Conservation (phyloP, 2,888 invertebrate species). For the Hypomecis atomaria region DNA sequence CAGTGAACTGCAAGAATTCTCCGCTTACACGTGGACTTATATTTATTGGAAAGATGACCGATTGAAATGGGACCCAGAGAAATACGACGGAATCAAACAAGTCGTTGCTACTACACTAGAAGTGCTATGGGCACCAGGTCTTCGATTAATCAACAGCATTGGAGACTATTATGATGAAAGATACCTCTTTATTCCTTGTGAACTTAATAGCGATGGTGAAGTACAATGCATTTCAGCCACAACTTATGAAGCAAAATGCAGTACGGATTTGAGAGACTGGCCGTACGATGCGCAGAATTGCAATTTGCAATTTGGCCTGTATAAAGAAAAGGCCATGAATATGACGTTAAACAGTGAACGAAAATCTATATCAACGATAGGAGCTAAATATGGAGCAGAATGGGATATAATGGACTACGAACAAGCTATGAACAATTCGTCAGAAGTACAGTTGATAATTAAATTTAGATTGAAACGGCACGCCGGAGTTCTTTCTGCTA, state of each 20-base stretch:
- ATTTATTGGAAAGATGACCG: slow-evolving; percentile 51
- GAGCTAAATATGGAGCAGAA: slow-evolving; percentile 39
- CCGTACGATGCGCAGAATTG: slow-evolving; percentile 50
- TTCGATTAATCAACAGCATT: slow-evolving; percentile 46
- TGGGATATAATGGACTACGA: slow-evolving; percentile 47
- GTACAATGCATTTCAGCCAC: slow-evolving; percentile 25
- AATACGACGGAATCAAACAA: slow-evolving; percentile 47
- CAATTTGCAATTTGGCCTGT: slow-evolving; percentile 41
- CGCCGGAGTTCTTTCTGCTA: slow-evolving; percentile 32
- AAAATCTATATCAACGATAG: slow-evolving; percentile 26
- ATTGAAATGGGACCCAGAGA: slow-evolving; percentile 52
- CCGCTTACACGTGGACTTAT: slow-evolving; percentile 40
- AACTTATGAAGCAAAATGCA: slow-evolving; percentile 32
- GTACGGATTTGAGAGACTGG: slow-evolving; percentile 43
- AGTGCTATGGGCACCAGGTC: slow-evolving; percentile 50
- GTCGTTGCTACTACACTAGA: slow-evolving; percentile 14
- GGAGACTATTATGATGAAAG: slow-evolving; percentile 19
- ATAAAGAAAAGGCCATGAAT: neutral
- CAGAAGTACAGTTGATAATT: slow-evolving; percentile 28
- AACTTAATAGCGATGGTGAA: slow-evolving; percentile 27
- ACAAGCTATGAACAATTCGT: slow-evolving; percentile 7
- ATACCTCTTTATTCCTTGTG: slow-evolving; percentile 29
- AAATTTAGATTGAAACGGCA: slow-evolving; percentile 42
- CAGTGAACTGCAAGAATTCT: slow-evolving; percentile 46
- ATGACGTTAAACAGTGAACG: slow-evolving; percentile 33